These are phyloP conservation scores for Hipposideros larvatus DNA, from an alignment of 2,797 vertebrate species.

Conservation along the genomic window DNA sequence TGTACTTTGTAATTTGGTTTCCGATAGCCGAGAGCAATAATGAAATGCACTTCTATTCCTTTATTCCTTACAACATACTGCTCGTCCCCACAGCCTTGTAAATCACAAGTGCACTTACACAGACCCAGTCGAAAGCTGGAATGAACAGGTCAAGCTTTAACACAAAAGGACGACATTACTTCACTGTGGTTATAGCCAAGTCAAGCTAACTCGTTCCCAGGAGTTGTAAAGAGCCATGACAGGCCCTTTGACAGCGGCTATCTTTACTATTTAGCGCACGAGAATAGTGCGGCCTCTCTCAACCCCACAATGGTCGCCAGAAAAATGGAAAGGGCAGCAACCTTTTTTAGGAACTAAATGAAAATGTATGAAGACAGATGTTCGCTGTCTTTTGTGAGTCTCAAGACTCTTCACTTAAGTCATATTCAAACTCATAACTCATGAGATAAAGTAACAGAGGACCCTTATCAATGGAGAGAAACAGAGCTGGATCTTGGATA, in stretches of 20 bases:
- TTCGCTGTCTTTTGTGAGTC: conserved; percentile 59
- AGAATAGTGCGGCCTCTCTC: conserved; percentile 62
- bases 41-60: conserved; percentile 41
- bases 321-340: conserved; percentile 67
- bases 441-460: conserved; percentile 26
- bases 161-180: conserved; percentile 49
- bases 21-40: conserved; percentile 60
- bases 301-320: conserved; percentile 60
- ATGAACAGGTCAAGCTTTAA: conserved; percentile 65
- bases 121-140: conserved; percentile 62
- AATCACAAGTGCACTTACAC: conserved; percentile 39
- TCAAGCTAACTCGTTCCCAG: conserved; percentile 76
- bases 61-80: conserved; percentile 60
- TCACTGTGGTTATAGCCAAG: conserved; percentile 67
- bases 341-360: conserved; percentile 69
- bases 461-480: conserved; percentile 34
- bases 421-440: conserved; percentile 39
- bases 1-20: conserved; percentile 76
- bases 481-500: not conserved
- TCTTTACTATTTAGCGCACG: conserved; percentile 69
- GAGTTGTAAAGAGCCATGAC: conserved; percentile 80
- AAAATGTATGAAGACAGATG: conserved; percentile 78
- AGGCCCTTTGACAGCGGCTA: conserved; percentile 81
- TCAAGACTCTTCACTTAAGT: conserved; percentile 43
- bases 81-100: conserved; percentile 46